phyloP scores from a whole-genome alignment of 2,797 vertebrate species.

The Tarsius wallacei region DNA sequence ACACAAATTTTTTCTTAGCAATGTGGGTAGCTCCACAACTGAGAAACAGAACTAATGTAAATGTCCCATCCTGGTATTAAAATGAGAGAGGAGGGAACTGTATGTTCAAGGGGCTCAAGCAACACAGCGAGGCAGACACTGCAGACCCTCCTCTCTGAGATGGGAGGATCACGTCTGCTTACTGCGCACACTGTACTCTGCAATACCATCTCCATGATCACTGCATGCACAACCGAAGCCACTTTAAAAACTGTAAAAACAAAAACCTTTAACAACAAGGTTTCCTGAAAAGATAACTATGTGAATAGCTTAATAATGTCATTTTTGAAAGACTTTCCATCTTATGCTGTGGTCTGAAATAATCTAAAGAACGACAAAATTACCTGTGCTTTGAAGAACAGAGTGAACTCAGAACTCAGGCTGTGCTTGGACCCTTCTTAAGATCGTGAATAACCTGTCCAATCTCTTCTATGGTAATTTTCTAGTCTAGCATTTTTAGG shows the following conservation, averaged over 20 bases:
- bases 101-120: not conserved
- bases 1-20: not conserved
- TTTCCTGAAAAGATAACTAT: not conserved
- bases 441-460: not conserved
- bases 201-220: not conserved
- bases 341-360: not conserved
- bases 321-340: not conserved
- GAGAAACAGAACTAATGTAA: not conserved
- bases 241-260: not conserved
- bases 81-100: not conserved
- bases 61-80: not conserved
- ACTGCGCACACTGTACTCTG: not conserved
- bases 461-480: not conserved
- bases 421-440: not conserved
- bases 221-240: not conserved
- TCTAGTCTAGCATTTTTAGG: not conserved
- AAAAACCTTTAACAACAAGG: not conserved
- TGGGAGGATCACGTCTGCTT: not conserved
- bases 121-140: not conserved
- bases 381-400: not conserved
- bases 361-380: not conserved
- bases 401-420: not conserved
- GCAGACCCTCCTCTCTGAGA: too few relatives aligned
- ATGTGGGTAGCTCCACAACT: not conserved
- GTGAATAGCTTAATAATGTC: not conserved